Percentiles rank a stretch among this genome's conserved stretches.
Conservation (phyloP, 2,113 vertebrate species). For the Merops nubicus region DNA sequence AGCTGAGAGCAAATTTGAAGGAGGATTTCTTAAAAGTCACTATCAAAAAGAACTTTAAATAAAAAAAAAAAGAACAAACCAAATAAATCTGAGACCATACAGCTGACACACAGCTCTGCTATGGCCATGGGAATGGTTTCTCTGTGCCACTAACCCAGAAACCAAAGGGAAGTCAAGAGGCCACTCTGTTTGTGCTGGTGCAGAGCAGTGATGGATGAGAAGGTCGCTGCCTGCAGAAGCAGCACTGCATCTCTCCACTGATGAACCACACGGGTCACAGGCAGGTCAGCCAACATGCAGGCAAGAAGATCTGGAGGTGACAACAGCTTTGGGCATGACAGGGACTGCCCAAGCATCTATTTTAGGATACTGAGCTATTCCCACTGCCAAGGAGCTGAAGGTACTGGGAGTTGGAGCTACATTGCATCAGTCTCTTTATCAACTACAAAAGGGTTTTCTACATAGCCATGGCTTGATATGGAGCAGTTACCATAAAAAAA, state of each 20-base stretch:
- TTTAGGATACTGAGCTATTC: not conserved
- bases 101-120: not conserved
- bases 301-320: not conserved
- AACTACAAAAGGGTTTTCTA: not conserved
- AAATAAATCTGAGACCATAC: not conserved
- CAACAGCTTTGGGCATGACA: not conserved
- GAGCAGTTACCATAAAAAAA: not conserved
- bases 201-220: not conserved
- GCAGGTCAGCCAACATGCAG: not conserved
- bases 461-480: not conserved
- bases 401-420: not conserved
- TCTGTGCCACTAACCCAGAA: not conserved
- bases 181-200: not conserved
- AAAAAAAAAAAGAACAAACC: not conserved
- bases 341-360: not conserved
- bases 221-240: not conserved
- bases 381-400: not conserved
- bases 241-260: not conserved
- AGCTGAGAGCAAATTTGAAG: not conserved
- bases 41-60: no score
- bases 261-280: rapidly evolving
- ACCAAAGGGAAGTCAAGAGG: not conserved
- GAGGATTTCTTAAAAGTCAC: not conserved
- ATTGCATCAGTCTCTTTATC: not conserved
- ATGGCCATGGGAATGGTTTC: not conserved